Evolutionary conservation across 2,113 vertebrate species (phyloP), one percentile per base, ranked within the genome.

Genomic region (Maccullochella peelii): DNA sequence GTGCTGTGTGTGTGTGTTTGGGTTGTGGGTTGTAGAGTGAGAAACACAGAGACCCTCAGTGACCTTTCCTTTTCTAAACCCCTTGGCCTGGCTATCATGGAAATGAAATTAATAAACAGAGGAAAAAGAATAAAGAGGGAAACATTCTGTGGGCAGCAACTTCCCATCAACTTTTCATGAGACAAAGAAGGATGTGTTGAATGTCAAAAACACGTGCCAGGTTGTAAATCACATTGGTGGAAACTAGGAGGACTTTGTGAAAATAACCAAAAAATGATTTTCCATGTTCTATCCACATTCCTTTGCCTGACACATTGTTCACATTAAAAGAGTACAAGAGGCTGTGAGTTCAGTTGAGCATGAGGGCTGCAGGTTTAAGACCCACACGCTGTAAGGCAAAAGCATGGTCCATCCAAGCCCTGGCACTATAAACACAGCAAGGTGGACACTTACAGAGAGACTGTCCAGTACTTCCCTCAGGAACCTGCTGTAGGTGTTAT

Each of bases 41-140:
- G 55, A 84, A 77, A 74, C 38, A 70, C 25, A 50, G 54, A 25
- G 20, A 82, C 44, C 8, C 33, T 80, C 49, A n/a, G 21, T 69
- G 54, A 23, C 15, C 2, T 68, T 77, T 80, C 33, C 30, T 55
- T 72, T 54, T 50, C 27, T 62, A 57, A 74, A 86, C n/a, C 11
- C 40, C 1, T 36, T 82, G 63, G 57, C 42, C 23, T 30, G 42
- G 50, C 54, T 23, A 69, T 57, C 11, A 2, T 69, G 71, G 57
- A 83, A 80, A 81, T 73, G 0, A 89, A 80, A 85, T 87, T 40
- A 88, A 82, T 84, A 88, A 88, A 92, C 67, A 75, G 49, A 85
- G 52, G 38, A 73, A 89, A 77, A 58, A 42, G 68, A 83, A 69
- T 55, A 47, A 67, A 59, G 16, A 78, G 57, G 62, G 81, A 82